Evolutionary conservation across 2,797 vertebrate species (phyloP).

Genomic region (Harpagifer antarcticus): DNA sequence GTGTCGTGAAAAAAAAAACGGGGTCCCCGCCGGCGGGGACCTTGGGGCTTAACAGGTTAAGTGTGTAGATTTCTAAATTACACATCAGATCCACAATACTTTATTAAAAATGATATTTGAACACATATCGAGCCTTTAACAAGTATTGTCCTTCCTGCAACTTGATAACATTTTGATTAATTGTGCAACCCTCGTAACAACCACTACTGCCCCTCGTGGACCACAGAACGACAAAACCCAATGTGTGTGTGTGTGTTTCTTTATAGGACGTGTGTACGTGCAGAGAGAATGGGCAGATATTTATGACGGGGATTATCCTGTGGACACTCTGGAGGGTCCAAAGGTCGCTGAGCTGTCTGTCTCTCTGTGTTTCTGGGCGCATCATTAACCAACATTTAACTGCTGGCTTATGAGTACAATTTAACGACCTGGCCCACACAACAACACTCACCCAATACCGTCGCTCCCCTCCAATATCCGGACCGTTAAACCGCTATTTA

Average conservation of each 20-base stretch:
- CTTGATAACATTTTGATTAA: too few species aligned
- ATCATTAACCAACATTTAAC: conserved; percentile 88
- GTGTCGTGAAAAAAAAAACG: too few species aligned
- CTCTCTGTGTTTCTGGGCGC: conserved; percentile 85
- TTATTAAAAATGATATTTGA: too few species aligned
- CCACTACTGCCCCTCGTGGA: conserved; percentile 60
- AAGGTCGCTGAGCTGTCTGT: conserved; percentile 88
- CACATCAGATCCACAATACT: too few species aligned
- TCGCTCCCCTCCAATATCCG: conserved; percentile 57
- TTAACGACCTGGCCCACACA: conserved; percentile 88
- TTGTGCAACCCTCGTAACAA: not conserved
- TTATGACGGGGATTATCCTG: conserved; percentile 89
- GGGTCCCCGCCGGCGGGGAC: too few species aligned
- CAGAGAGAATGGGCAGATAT: conserved; percentile 73
- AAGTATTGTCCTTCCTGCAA: too few species aligned
- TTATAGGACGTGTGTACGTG: conserved; percentile 63
- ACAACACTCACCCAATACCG: conserved; percentile 53
- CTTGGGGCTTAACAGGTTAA: too few species aligned
- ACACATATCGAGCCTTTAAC: too few species aligned
- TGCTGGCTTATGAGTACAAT: conserved; percentile 81
- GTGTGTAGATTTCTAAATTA: too few species aligned
- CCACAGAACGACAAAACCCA: conserved; percentile 30
- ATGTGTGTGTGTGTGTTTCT: conserved; percentile 6
- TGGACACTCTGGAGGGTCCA: conserved; percentile 88
- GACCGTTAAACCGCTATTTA: conserved; percentile 64